phyloP scores from a whole-genome alignment of 1,140 invertebrate species.

The Gryon sp. region DNA sequence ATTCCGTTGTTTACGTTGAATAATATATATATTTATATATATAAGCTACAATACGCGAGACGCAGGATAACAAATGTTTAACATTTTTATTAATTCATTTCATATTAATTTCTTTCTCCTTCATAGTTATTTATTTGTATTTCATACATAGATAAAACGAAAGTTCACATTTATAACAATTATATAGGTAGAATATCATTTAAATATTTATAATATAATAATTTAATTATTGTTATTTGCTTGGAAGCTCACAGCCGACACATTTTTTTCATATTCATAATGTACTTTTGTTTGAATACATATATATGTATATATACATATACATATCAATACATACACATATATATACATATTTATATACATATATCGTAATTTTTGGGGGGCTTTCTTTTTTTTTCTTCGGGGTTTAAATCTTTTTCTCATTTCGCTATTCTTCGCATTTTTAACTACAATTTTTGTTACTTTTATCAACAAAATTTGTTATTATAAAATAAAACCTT shows the following conservation, averaged over 20 bases:
- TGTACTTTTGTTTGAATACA: constrained; percentile 67
- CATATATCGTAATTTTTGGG: constrained; percentile 70
- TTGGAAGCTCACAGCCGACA: constrained; percentile 80
- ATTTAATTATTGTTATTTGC: constrained; percentile 81
- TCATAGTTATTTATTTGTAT: constrained; percentile 39
- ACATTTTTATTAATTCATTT: constrained; percentile 59
- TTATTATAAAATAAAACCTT: too few species aligned
- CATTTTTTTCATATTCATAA: constrained; percentile 76
- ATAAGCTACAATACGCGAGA: constrained; percentile 75
- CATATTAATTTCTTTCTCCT: constrained; percentile 15
- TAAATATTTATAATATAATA: constrained; percentile 78
- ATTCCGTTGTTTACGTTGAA: constrained; percentile 69
- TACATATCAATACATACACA: constrained; percentile 34
- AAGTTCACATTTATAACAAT: constrained; percentile 76
- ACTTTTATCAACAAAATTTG: too few species aligned
- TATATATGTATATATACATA: too few species aligned
- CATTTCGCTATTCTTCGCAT: constrained; percentile 49
- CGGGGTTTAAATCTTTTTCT: constrained; percentile 49
- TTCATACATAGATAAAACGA: constrained; percentile 69
- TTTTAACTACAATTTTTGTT: too few species aligned
- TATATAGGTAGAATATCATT: constrained; percentile 74
- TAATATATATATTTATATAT: too few species aligned
- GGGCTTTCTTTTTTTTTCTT: constrained; percentile 69
- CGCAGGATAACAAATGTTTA: constrained; percentile 75
- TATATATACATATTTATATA: constrained; percentile 63